Percentiles rank a stretch among this genome's conserved stretches.
phyloP scores from a whole-genome alignment of 2,113 vertebrate genomes.

The Leucopsar rothschildi region DNA sequence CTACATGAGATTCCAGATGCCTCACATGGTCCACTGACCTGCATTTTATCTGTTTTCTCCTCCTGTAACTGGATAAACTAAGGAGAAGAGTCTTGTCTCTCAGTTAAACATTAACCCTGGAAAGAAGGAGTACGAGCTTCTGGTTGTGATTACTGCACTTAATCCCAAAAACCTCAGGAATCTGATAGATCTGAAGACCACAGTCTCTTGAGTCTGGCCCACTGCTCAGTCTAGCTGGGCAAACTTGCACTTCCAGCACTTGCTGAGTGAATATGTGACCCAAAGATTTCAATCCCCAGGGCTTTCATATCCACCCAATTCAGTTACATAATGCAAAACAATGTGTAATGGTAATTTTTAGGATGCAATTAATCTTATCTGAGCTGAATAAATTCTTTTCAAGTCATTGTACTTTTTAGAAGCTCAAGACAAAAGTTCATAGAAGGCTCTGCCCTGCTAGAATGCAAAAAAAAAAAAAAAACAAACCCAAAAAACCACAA shows the following conservation, averaged over 20 bases:
- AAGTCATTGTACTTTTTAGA: not conserved
- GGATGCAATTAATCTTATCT: not conserved
- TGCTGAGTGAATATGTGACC: not conserved
- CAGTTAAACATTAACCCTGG: not conserved
- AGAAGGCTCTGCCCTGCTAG: not conserved
- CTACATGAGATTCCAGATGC: not conserved
- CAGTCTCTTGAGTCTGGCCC: not conserved
- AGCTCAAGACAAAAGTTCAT: not conserved
- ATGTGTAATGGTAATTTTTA: not conserved
- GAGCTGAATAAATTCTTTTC: not conserved
- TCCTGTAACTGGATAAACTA: not conserved
- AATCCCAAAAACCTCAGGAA: not conserved
- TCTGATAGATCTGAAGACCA: not conserved
- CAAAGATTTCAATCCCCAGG: not conserved
- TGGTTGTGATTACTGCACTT: not conserved
- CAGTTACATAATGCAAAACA: not conserved
- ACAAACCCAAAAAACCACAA: not conserved
- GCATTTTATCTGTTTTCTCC: not conserved
- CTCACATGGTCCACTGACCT: not conserved
- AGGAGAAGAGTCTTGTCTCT: fast-evolving
- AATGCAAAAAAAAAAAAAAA: not conserved
- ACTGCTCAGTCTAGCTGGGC: not conserved
- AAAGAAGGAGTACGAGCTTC: not conserved
- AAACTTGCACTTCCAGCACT: not conserved
- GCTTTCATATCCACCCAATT: not conserved